Percentiles rank a stretch among this genome's conserved stretches.
Evolutionary conservation across 2,113 vertebrate species (phyloP).

Genomic region (Pampusana beccarii): DNA sequence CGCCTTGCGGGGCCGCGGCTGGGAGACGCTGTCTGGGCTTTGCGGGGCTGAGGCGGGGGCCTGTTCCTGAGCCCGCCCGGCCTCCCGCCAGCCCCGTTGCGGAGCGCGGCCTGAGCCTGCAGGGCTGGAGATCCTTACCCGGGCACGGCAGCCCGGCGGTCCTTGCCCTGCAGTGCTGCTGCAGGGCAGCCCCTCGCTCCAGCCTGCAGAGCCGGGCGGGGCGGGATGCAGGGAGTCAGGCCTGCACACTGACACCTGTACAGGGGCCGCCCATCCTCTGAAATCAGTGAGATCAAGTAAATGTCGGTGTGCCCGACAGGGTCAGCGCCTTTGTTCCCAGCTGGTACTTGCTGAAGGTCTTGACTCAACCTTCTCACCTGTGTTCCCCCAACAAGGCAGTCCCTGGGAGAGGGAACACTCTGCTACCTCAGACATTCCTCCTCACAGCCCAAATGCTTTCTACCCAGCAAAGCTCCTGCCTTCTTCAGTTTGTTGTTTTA

Average conservation of each 20-base stretch:
- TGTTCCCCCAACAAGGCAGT: not conserved
- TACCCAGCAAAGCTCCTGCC: not conserved
- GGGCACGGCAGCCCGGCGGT: not conserved
- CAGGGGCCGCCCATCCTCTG: not conserved
- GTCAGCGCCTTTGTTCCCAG: not conserved
- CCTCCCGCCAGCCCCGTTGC: not conserved
- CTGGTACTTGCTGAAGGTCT: not conserved
- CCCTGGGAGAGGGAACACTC: not conserved
- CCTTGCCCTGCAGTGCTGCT: not conserved
- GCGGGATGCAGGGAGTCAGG: fast-evolving
- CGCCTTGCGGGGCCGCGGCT: no score
- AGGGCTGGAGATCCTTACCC: fast-evolving
- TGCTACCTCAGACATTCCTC: not conserved
- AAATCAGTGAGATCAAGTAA: no score
- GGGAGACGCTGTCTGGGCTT: not conserved
- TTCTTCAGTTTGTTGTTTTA: not conserved
- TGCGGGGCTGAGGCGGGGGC: not conserved
- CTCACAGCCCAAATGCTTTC: fast-evolving
- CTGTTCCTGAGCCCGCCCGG: no score
- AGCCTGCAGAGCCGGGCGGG: not conserved
- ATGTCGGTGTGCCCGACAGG: not conserved
- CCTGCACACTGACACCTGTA: fast-evolving
- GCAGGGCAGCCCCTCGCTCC: not conserved
- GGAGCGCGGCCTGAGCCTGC: not conserved
- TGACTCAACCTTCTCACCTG: not conserved